Conservation (phyloP, 2,888 invertebrate genomes). For the Perithous albicinctus region DNA sequence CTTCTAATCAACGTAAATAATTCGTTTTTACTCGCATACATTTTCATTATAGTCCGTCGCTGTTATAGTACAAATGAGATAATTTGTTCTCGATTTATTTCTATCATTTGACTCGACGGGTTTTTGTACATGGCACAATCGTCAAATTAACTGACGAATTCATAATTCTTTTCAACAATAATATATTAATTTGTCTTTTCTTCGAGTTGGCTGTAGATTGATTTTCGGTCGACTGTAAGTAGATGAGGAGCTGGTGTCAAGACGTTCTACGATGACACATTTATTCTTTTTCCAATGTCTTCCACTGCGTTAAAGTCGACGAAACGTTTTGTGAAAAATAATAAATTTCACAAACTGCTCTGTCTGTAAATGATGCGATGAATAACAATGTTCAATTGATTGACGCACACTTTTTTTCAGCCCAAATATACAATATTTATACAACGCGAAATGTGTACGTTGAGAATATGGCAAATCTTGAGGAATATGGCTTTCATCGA, state of each 20-base stretch:
- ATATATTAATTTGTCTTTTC: not conserved
- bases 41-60: constrained; percentile 19
- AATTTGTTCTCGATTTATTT: not conserved
- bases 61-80: constrained; percentile 35
- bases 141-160: constrained; percentile 30
- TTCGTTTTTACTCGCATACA: constrained; percentile 46
- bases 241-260: constrained; percentile 1
- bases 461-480: not conserved
- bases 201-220: not conserved
- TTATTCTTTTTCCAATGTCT: not conserved
- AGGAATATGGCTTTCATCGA: not conserved
- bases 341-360: no score
- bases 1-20: constrained; percentile 60
- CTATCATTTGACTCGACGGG: constrained; percentile 5
- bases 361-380: not conserved
- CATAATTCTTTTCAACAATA: constrained; percentile 8
- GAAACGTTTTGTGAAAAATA: no score
- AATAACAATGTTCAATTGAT: not conserved
- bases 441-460: not conserved
- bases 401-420: not conserved
- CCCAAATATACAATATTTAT: not conserved
- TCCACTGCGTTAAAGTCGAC: not conserved
- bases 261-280: not conserved
- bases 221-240: constrained; percentile 9
- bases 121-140: constrained; percentile 28